Percentiles rank a stretch among this genome's conserved stretches.
These are phyloP conservation scores for Erinaceus europaeus DNA, from an alignment of 2,113 vertebrate species.

Conservation along the genomic window DNA sequence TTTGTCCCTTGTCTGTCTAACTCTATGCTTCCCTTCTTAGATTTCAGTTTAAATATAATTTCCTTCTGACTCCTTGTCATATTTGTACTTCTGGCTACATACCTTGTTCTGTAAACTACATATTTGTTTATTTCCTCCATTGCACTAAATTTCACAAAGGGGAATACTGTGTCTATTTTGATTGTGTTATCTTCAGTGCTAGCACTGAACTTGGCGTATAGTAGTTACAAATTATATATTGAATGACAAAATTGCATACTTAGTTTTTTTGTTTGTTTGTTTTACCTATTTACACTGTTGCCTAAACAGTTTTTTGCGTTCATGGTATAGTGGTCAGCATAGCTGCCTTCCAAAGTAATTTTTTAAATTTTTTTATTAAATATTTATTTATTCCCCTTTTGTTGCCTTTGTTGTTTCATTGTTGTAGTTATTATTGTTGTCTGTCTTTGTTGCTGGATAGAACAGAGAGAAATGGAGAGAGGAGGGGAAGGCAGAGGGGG, in stretches of 20 bases:
- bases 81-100: background rate
- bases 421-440: too few species aligned
- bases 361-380: too few species aligned
- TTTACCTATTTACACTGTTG: background rate
- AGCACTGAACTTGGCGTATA: background rate
- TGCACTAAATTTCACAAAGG: background rate
- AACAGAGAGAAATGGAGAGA: too few species aligned
- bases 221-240: background rate
- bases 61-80: background rate
- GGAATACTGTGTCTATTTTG: background rate
- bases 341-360: too few species aligned
- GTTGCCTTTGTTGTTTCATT: too few species aligned
- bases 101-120: background rate
- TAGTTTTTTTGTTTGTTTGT: background rate
- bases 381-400: too few species aligned
- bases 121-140: background rate
- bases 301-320: background rate
- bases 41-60: background rate
- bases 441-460: too few species aligned
- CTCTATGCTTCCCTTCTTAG: background rate
- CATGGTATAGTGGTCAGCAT: too few species aligned
- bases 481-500: too few species aligned
- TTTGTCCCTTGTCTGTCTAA: background rate
- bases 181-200: background rate
- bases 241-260: background rate